Evolutionary conservation across 2,797 vertebrate species (phyloP), one percentile per base, ranked within the genome.

Genomic region (Fistularia commersonii): DNA sequence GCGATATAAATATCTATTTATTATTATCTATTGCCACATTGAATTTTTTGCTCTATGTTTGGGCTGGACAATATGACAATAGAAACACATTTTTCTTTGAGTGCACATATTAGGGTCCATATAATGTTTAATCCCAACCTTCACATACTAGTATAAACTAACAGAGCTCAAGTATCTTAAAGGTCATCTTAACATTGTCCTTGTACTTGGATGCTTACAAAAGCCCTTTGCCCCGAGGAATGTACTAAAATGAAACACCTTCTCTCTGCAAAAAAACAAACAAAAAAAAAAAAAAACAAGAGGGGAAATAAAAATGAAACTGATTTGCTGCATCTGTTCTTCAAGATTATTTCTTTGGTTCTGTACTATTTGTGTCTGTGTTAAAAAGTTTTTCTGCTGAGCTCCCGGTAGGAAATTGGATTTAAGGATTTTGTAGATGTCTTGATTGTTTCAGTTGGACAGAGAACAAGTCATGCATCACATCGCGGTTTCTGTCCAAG

Each of bases 121-220:
- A 72, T 77, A 65, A 15, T 51, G 58, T 70, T 61, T 55, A 77
- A 69, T 62, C 55, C 48, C 63, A 56, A 48, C 54, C 37, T 38
- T 31, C 54, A 67, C 61, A 67, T 73, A 64, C 50, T 51, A 70
- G 46, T 66, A 42, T 55, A 15, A 79, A 61, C 51, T 74, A 70
- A 82, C 64, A 71, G 57, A 80, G 69, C 75, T 60, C 51, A 77
- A 78, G 69, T 64, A 77, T 72, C 57, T 49, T 33, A 71, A 81
- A 82, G 76, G 70, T 79, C 76, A 82, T 69, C 54, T 51, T 54
- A 51, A 73, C 68, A 83, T 80, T 72, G 66, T 55, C 45, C 72
- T 69, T 76, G 61, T 63, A 72, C 69, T 71, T 60, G 56, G 62
- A 68, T 77, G 65, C 71, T 70, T 74, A 48, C 67, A 52, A 47